A percentile compares a stretch with the other conserved stretches of the same genome.
phyloP scores from a whole-genome alignment of 2,797 vertebrate species.

The Gila robusta region DNA sequence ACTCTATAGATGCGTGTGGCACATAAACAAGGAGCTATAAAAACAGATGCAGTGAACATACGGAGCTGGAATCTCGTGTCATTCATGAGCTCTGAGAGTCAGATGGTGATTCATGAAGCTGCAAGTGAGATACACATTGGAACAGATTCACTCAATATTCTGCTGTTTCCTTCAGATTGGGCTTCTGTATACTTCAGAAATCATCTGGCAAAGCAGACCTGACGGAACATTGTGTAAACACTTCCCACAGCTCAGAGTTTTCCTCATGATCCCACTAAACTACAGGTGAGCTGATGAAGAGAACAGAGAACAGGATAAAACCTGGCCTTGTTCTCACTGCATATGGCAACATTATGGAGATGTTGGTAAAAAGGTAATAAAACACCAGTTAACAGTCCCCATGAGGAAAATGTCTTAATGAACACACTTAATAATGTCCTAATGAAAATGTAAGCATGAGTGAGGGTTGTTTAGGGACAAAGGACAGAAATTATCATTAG shows the following conservation, averaged over 20 bases:
- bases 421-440: neutral
- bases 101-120: conserved; percentile 18
- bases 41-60: conserved; percentile 19
- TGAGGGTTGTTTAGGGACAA: neutral
- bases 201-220: neutral
- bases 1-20: neutral
- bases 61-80: conserved; percentile 13
- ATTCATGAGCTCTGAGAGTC: conserved; percentile 15
- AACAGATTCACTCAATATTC: conserved; percentile 16
- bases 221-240: conserved; percentile 10
- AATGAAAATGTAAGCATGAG: neutral
- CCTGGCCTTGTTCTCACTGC: neutral
- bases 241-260: neutral
- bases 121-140: conserved; percentile 2
- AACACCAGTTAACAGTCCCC: neutral
- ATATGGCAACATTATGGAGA: neutral
- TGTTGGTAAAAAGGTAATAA: neutral
- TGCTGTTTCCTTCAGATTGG: conserved; percentile 8
- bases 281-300: neutral
- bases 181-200: conserved; percentile 4
- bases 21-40: conserved; percentile 6
- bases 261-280: neutral
- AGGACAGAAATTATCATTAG: neutral
- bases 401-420: neutral
- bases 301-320: neutral